Base-by-base conservation (phyloP, 2,113 vertebrate species). In the Onychorhynchus coronatus region DNA sequence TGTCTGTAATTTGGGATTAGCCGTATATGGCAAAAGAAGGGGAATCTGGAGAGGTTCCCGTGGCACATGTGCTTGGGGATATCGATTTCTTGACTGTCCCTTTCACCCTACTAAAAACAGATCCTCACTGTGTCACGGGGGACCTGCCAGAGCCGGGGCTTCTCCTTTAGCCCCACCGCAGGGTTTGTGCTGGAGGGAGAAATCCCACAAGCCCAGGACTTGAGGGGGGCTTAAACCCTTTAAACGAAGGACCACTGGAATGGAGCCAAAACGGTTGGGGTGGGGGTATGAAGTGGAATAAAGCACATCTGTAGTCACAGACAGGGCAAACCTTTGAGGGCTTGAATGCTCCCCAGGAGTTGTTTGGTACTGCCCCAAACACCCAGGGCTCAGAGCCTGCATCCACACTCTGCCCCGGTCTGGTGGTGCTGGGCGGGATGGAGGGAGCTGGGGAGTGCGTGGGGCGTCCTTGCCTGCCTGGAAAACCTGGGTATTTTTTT, bases 1-100 rank as follows among this genome's bases (percentile, higher is more conserved):
- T 78, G 87, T 61, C 87, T 94, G 84, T 73, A 79, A 87, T 96
- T 95, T 84, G 82, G 93, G 92, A 88, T 90, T 91, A n/a, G 88
- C 95, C 55, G 0, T 92, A 50, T 85, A 91, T 90, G 90, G 96
- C 53, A 68, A 95, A 95, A 89, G 82, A 95, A 73, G 67, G 90
- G 88, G 90, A 85, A 83, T 88, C 55, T 90, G 93, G 96, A 96
- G 93, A 90, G 78, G 67, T 93, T 97, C 94, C 85, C 75, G 0
- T 58, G 66, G 58, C 1, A 6, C 78, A 5, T 67, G 72, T 59
- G 61, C 81, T 88, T 8, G 49, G 82, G 77, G 85, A 83, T 93
- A 89, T 87, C 55, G 24, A 61, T 93, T 79, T 68, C 91, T 89
- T 46, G 85, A 33, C 74, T 35, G 81, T 93, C 85, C 93, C 90